Conservation (phyloP, 2,797 vertebrate species). For the Coranthus polyacanthus region DNA sequence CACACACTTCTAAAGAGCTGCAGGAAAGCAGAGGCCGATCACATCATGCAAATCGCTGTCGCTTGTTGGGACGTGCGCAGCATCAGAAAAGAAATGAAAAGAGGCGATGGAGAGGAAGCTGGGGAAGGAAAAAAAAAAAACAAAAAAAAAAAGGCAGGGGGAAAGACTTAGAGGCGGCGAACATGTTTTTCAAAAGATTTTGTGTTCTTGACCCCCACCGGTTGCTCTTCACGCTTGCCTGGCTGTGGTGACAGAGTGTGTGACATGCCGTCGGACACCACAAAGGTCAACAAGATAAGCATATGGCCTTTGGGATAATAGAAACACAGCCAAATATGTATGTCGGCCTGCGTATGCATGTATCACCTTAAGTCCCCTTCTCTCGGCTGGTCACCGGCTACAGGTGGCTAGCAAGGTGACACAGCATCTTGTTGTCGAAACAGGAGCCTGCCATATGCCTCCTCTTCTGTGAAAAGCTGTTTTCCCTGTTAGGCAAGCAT, state of each 20-base stretch:
- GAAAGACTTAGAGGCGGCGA: neutral
- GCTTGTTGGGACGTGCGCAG: slow-evolving; percentile 68
- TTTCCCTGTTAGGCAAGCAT: slow-evolving; percentile 73
- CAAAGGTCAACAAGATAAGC: slow-evolving; percentile 80
- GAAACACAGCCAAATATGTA: slow-evolving; percentile 65
- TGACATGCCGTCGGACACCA: slow-evolving; percentile 71
- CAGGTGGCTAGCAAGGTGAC: slow-evolving; percentile 84
- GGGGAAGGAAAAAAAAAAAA: neutral
- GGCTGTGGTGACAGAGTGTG: slow-evolving; percentile 66
- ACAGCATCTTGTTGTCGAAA: slow-evolving; percentile 75
- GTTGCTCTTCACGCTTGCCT: slow-evolving; percentile 78
- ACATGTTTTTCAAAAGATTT: slow-evolving; percentile 51
- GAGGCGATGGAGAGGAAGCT: slow-evolving; percentile 1
- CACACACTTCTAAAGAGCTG: slow-evolving; percentile 69
- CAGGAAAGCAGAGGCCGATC: slow-evolving; percentile 75
- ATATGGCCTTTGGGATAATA: slow-evolving; percentile 79
- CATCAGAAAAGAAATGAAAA: slow-evolving; percentile 67
- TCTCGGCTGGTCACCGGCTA: slow-evolving; percentile 61
- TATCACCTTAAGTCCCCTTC: slow-evolving; percentile 44
- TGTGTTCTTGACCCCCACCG: slow-evolving; percentile 66
- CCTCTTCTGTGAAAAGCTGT: slow-evolving; percentile 68
- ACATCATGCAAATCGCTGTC: slow-evolving; percentile 80
- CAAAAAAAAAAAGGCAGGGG: neutral
- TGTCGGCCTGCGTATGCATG: slow-evolving; percentile 39
- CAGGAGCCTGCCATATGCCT: slow-evolving; percentile 76